Evolutionary conservation across 2,888 invertebrate genomes (phyloP), one percentile per base, ranked within the genome.

Genomic region (Chloromyia formosa): DNA sequence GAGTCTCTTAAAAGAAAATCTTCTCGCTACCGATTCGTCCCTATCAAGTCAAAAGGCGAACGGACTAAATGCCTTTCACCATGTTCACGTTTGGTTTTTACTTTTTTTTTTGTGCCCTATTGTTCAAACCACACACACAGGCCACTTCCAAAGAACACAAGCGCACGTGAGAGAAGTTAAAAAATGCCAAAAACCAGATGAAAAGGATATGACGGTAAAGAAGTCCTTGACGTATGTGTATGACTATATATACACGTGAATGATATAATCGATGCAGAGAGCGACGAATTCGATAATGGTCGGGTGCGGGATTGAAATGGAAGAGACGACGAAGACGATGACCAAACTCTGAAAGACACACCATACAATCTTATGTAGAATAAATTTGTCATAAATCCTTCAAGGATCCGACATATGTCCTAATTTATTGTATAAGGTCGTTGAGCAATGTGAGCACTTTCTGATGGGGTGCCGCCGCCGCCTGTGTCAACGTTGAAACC

Each of bases 351-450:
- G 56, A 54, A n/a, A 16, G 9, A 49, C 40, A 40, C 54, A 10
- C 27, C 53, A 54, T 54, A n/a, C 35, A 71, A 71, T 71, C 27
- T 35, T 71, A 71, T 71, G 58, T 58, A 76, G 78, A 78, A 78
- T 78, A 78, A 78, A 78, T 78, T 78, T 77, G 77, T 78, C 78
- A 78, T 78, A 78, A 78, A 78, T 78, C 78, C 77, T 77, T 78
- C 78, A 78, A 68, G 74, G 58, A 74, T 76, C 76, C 75, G 78
- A 78, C 78, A 78, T 74, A 77, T 77, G 77, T 78, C 78, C 76
- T 76, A 77, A 78, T 77, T 78, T 78, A 77, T 78, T 77, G 77
- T 77, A 64, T 23, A 64, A 74, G 74, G 74, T 74, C 74, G 74
- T 61, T 74, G 74, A 64, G 72, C 72, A 72, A 56, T 58, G 58